These are phyloP conservation scores for Sebastes minor DNA, from an alignment of 2,797 vertebrate species.

Conservation along the genomic window DNA sequence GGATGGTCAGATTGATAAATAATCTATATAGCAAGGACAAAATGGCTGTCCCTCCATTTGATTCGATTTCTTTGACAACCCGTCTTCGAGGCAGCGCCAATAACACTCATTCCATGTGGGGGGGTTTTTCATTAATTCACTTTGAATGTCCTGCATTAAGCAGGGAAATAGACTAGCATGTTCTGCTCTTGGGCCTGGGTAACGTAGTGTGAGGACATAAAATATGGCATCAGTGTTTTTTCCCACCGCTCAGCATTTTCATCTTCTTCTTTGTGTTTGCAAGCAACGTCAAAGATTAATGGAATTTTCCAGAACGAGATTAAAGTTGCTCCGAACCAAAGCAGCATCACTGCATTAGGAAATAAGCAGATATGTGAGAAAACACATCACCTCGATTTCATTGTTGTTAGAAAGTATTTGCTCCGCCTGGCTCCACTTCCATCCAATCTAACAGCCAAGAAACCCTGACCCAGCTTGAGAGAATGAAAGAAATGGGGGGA, in stretches of 20 bases:
- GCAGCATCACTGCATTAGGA: slow-evolving; percentile 64
- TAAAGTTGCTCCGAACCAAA: slow-evolving; percentile 70
- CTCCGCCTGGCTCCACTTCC: slow-evolving; percentile 57
- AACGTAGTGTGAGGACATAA: slow-evolving; percentile 67
- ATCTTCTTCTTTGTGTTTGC: slow-evolving; percentile 62
- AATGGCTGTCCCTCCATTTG: slow-evolving; percentile 74
- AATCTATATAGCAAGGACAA: slow-evolving; percentile 80
- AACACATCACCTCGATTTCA: slow-evolving; percentile 72
- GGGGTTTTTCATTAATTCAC: slow-evolving; percentile 62
- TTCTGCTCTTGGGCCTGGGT: slow-evolving; percentile 49
- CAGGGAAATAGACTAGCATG: slow-evolving; percentile 62
- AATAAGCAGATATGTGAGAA: slow-evolving; percentile 70
- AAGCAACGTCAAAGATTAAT: slow-evolving; percentile 73
- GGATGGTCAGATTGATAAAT: slow-evolving; percentile 79
- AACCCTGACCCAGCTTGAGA: slow-evolving; percentile 51
- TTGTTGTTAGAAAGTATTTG: slow-evolving; percentile 74
- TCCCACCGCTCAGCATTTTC: slow-evolving; percentile 71
- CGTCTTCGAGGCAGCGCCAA: slow-evolving; percentile 53
- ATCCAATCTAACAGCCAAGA: slow-evolving; percentile 60
- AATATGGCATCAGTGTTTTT: slow-evolving; percentile 71
- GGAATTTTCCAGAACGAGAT: slow-evolving; percentile 76
- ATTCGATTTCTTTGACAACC: slow-evolving; percentile 76
- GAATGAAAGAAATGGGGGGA: slow-evolving; percentile 56
- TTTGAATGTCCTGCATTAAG: slow-evolving; percentile 72
- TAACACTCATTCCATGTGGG: slow-evolving; percentile 43